These are phyloP conservation scores for Tetragnatha versicolor DNA, from an alignment of 1,140 invertebrate genomes.

Conservation along the genomic window DNA sequence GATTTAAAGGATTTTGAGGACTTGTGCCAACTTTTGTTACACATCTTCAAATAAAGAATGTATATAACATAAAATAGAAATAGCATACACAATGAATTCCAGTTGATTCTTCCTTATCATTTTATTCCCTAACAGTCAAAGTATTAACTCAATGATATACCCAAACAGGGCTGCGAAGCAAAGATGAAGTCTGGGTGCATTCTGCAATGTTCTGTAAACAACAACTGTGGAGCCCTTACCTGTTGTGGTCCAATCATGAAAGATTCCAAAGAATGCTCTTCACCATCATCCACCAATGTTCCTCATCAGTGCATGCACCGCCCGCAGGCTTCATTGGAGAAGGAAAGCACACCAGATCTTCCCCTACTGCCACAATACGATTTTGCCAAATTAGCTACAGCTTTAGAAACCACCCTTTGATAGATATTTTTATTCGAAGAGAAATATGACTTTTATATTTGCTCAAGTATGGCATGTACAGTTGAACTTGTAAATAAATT, in stretches of 20 bases:
- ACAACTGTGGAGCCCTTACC: conserved; percentile 82
- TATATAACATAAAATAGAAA: no score
- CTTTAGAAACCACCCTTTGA: conserved; percentile 24
- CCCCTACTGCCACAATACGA: not conserved
- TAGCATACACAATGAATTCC: no score
- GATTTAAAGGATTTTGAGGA: no score
- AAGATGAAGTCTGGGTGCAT: conserved; percentile 71
- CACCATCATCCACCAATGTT: not conserved
- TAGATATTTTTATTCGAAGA: not conserved
- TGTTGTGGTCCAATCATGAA: conserved; percentile 75
- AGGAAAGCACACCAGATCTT: not conserved
- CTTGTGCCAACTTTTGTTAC: no score
- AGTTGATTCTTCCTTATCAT: no score
- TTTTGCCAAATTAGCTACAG: not conserved
- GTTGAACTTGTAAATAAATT: not conserved
- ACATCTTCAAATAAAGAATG: no score
- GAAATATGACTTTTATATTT: not conserved
- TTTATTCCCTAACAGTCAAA: no score
- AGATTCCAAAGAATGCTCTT: not conserved
- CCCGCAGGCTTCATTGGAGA: not conserved
- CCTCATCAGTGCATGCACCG: not conserved
- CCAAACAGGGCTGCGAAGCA: no score
- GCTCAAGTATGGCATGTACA: not conserved
- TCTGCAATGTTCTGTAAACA: conserved; percentile 84
- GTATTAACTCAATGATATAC: no score